Evolutionary conservation across 35 echinoderm and acorn worm species (phyloP).

Genomic region (Apostichopus parvimensis): DNA sequence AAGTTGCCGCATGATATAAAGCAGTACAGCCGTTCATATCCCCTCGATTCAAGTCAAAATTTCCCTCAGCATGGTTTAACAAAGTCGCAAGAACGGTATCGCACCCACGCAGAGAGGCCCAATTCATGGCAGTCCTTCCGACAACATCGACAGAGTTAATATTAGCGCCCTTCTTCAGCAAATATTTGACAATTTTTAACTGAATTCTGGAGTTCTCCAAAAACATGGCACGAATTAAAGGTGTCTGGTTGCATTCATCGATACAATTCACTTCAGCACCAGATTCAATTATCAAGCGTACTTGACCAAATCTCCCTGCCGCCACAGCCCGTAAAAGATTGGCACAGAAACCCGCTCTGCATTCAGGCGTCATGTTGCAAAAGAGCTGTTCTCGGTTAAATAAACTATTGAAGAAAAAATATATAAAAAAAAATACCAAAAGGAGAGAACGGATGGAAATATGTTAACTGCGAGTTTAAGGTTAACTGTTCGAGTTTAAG

Average conservation of each 20-base stretch:
- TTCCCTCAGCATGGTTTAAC: constrained; percentile 55
- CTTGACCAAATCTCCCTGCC: constrained; percentile 74
- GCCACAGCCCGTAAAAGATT: constrained; percentile 62
- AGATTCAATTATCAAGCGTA: constrained; percentile 71
- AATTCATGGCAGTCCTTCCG: constrained; percentile 59
- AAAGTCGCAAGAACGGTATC: constrained; percentile 54
- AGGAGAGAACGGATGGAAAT: too few relatives aligned
- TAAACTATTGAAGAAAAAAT: too few relatives aligned
- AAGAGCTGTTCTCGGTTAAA: too few relatives aligned
- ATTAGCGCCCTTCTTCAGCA: too few relatives aligned
- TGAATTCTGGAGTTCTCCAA: constrained; percentile 70
- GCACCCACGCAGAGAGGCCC: constrained; percentile 74
- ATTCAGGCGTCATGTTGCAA: neutral
- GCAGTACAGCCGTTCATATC: constrained; percentile 16
- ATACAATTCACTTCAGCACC: constrained; percentile 51
- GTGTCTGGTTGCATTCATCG: constrained; percentile 73
- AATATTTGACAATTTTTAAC: constrained; percentile 53
- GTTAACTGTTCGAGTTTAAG: too few relatives aligned
- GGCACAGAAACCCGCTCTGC: neutral
- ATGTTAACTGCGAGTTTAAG: too few relatives aligned
- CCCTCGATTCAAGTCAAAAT: constrained; percentile 72
- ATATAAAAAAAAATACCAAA: too few relatives aligned
- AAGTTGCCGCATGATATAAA: constrained; percentile 79
- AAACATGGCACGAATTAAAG: constrained; percentile 78
- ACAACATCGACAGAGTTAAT: too few relatives aligned